Evolutionary conservation across 2,113 vertebrate species (phyloP), one percentile per base, ranked within the genome.

Genomic region (Shinisaurus crocodilurus): DNA sequence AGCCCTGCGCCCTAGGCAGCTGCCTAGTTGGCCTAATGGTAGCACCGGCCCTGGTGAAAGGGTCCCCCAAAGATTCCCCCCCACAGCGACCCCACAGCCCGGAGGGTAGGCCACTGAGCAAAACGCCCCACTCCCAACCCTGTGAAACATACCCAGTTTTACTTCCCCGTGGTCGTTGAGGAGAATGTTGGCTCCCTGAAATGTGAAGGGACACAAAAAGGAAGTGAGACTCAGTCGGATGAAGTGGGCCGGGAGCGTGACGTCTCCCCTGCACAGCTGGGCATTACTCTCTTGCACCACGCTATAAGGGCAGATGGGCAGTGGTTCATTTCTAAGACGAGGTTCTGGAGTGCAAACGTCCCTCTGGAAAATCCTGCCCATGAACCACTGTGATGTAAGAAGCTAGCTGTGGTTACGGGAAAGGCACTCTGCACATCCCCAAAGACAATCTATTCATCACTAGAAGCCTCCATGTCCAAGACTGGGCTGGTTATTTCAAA

Each of bases 171-270:
- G 96, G 75, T 98, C 97, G 2, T 98, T 99, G 91, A 99, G 96
- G 88, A 99, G 98, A 95, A 99, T 98, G 95, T 99, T 99, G 95
- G 98, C 98, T 82, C 98, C 98, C 98, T 99, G 93, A 32, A 92
- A 91, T 29, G 34, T 3, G 72, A 67, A 48, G 23, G 13, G 40
- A 40, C 25, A 80, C n/a, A 65, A 80, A 29, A 82, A 12, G 27
- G 6, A 76, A 29, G 77, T 76, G 67, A 79, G n/a, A 34, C 1
- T 12, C 16, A 13, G n/a, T 20, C 9, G 29, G 34, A 18, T 34
- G 65, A 81, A 40, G 48, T 1, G 6, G 29, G 18, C 8, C 18
- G 70, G 29, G 82, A 25, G n/a, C 20, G 25, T 1, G 25, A 32
- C 40, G 5, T 25, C 6, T 23, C 37, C n/a, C 86, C 34, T 29